Evolutionary conservation across 1,140 invertebrate species (phyloP).

Genomic region (Hypsibius dujardini): DNA sequence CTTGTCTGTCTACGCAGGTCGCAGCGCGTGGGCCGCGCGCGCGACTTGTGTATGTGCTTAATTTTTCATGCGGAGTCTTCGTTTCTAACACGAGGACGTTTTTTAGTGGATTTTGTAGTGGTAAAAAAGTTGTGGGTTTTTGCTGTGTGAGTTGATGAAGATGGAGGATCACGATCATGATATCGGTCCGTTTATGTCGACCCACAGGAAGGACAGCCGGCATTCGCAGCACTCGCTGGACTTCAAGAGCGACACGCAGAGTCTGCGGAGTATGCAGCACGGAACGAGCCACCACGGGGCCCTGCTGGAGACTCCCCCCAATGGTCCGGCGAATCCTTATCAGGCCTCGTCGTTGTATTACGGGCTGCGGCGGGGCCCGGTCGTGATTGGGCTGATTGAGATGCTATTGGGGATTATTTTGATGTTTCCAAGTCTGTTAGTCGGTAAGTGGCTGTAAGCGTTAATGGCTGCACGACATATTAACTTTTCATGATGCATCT

Average conservation of each 20-base stretch:
- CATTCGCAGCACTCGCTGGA: neutral
- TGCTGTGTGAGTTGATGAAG: neutral
- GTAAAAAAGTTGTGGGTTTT: no score
- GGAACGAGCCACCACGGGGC: neutral
- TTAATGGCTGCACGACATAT: neutral
- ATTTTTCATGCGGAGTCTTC: no score
- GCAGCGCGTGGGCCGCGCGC: no score
- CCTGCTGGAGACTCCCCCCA: constrained; percentile 1
- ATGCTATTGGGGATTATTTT: constrained; percentile 11
- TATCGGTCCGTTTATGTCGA: neutral
- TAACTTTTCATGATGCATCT: neutral
- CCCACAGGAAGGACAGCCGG: neutral
- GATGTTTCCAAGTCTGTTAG: neutral
- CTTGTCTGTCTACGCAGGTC: no score
- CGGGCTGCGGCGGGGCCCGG: constrained; percentile 1
- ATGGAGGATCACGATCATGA: neutral
- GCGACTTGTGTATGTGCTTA: no score
- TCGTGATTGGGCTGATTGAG: constrained; percentile 13
- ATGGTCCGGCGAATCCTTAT: constrained; percentile 3
- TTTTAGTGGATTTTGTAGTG: no score
- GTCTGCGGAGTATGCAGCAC: neutral
- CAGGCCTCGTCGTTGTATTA: constrained; percentile 11
- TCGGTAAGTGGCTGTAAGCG: constrained; percentile 7
- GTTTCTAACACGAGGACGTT: no score
- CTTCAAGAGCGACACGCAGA: neutral